Evolutionary conservation across 1,140 invertebrate species (phyloP), one percentile per base, ranked within the genome.

Genomic region (Drosophila arizonae): DNA sequence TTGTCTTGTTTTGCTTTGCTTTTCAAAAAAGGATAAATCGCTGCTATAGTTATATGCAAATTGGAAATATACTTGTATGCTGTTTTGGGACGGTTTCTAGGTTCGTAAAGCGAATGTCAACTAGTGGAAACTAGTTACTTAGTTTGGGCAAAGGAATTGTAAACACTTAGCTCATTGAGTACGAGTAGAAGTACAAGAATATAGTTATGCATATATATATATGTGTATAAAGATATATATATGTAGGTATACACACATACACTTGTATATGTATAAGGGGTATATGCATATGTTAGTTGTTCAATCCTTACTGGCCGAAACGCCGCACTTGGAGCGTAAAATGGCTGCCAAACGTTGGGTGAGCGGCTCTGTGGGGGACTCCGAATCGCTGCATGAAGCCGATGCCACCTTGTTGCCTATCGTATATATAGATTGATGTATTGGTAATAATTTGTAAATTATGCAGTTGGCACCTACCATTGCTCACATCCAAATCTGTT

Each of bases 281-380:
- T 24, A 24, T 60, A 15, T 30, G 33, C 45, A 15, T 56, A 56
- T 61, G 56, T 13, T 28, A 15, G 0, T 56, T 48, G 13, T 58
- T 82, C 68, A 87, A 28, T 84, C 76, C 6, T 61, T 64, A 13
- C 64, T 77, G 43, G 61, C 28, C 9, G 82, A 79, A 1, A 91
- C 90, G 8, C 90, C 90, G 71, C 90, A 91, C 58, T 93, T 92
- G 39, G 92, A 92, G 39, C 92, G 88, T 28, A 93, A 77, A 77
- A 93, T 92, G 39, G 92, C 92, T 13, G 93, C 92, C 43, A 92
- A 79, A 63, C 93, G 92, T 75, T 94, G 94, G 41, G 93, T 94
- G 30, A 94, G 90, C 10, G 94, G 94, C 77, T 94, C 94, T 48
- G 94, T 94, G 13, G 94, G 94, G 1, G 93, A 94, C 71, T 94